These are phyloP conservation scores for Drosophila sechellia DNA, from an alignment of 1,140 invertebrate genomes.

Conservation along the genomic window DNA sequence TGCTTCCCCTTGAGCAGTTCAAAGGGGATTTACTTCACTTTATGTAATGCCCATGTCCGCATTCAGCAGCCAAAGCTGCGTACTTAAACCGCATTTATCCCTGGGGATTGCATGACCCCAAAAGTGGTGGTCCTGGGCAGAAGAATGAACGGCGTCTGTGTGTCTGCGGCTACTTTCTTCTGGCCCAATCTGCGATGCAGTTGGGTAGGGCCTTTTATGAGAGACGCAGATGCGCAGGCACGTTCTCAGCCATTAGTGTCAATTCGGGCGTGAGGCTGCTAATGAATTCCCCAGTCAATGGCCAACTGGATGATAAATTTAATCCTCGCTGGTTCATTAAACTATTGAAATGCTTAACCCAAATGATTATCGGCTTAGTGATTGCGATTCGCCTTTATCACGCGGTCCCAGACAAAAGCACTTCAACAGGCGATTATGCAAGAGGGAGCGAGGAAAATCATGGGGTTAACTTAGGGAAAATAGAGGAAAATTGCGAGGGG, in stretches of 20 bases:
- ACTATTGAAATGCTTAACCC: slow-evolving; percentile 46
- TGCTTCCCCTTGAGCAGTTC: slow-evolving; percentile 16
- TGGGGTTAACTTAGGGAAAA: slow-evolving; percentile 4
- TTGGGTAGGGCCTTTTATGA: background rate
- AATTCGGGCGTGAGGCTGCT: slow-evolving; percentile 36
- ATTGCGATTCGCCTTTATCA: slow-evolving; percentile 41
- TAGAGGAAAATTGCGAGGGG: slow-evolving; percentile 9
- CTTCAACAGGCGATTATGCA: slow-evolving; percentile 41
- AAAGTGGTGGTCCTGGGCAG: background rate
- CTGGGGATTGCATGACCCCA: slow-evolving; percentile 35
- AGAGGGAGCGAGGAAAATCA: slow-evolving; percentile 5
- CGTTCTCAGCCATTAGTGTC: slow-evolving; percentile 58
- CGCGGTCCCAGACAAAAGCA: slow-evolving; percentile 40
- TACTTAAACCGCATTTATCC: slow-evolving; percentile 44
- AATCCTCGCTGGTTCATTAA: slow-evolving; percentile 50
- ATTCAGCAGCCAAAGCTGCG: slow-evolving; percentile 13
- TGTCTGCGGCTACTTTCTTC: slow-evolving; percentile 31
- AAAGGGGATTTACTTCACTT: slow-evolving; percentile 37
- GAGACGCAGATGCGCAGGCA: slow-evolving; percentile 46
- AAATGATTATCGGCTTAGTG: slow-evolving; percentile 35
- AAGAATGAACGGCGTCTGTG: background rate
- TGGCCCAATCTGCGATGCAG: slow-evolving; percentile 11
- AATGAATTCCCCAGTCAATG: slow-evolving; percentile 32
- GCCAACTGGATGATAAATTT: slow-evolving; percentile 44
- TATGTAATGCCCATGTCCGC: slow-evolving; percentile 25